Base-by-base conservation (phyloP, 2,113 vertebrate species). In the Menidia beryllina region DNA sequence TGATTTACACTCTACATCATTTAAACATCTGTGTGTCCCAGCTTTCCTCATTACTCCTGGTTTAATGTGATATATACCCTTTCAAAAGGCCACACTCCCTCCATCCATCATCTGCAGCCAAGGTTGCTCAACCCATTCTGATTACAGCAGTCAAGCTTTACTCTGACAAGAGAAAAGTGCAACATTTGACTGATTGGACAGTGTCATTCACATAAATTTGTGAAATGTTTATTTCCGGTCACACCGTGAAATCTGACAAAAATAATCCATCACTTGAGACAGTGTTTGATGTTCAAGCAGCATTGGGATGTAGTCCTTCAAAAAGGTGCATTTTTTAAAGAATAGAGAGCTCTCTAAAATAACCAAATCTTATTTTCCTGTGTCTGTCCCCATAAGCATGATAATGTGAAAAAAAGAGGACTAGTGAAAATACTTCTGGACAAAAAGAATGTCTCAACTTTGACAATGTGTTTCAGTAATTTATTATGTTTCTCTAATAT, bases 11-110 rank as follows among this genome's bases (percentile, higher is more conserved):
- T 69, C 65, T 70, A 58, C 88, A 90, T 90, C 84, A 88, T 82
- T 92, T 89, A 91, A 89, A 91, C 91, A 91, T 91, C 87, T 93
- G 91, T 78, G 79, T 89, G 86, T 76, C 72, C 25, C 38, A 87
- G 85, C 79, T 72, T 75, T 76, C 90, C 88, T 93, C 91, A 92
- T 93, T 90, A 92, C 88, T 92, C 81, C 88, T 90, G 86, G 63
- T 93, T 92, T 91, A 93, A 91, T 89, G 85, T 93, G 93, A 94
- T 92, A 75, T 89, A 92, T 90, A 86, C 85, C 90, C 92, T 91
- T 89, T 94, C 92, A 92, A 89, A 92, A 88, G 91, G 90, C 90
- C 90, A 92, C 79, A 76, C 79, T 82, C 80, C 70, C 79, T 69
- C 81, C 87, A 94, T 94, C 84, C 85, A 92, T 93, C 93, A 92